phyloP scores from a whole-genome alignment of 2,113 vertebrate species.

The Clarias batrachus region DNA sequence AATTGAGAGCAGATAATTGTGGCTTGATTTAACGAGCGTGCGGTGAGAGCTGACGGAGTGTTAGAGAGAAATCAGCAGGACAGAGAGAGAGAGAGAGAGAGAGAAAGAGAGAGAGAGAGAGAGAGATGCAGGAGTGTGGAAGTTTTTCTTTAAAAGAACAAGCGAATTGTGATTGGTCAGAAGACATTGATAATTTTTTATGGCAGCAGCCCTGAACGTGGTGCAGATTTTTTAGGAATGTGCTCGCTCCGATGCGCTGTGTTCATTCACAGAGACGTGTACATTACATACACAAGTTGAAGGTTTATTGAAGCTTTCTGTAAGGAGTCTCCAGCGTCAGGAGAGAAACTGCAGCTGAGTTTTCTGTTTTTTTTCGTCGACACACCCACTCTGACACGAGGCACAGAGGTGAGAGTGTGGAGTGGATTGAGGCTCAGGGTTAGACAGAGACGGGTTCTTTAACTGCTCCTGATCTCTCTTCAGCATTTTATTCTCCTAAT shows the following conservation, averaged over 20 bases:
- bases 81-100: neutral
- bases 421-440: slow-evolving; percentile 63
- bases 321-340: neutral
- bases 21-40: slow-evolving; percentile 62
- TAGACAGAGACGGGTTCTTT: slow-evolving; percentile 62
- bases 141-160: neutral
- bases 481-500: slow-evolving; percentile 70
- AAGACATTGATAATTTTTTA: neutral
- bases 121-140: neutral
- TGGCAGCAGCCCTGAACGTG: neutral
- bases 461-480: slow-evolving; percentile 64
- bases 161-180: neutral
- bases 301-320: too few species aligned
- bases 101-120: neutral
- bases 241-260: neutral
- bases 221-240: neutral
- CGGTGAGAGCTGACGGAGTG: slow-evolving; percentile 63
- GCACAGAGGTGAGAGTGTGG: slow-evolving; percentile 42
- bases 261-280: neutral
- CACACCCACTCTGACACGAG: slow-evolving; percentile 70
- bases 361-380: slow-evolving; percentile 37
- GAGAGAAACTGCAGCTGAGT: neutral
- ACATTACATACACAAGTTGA: neutral
- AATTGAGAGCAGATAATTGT: slow-evolving; percentile 74
- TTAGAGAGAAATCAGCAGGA: slow-evolving; percentile 42